Conservation (phyloP, 2,113 vertebrate genomes). For the Trachemys scripta region DNA sequence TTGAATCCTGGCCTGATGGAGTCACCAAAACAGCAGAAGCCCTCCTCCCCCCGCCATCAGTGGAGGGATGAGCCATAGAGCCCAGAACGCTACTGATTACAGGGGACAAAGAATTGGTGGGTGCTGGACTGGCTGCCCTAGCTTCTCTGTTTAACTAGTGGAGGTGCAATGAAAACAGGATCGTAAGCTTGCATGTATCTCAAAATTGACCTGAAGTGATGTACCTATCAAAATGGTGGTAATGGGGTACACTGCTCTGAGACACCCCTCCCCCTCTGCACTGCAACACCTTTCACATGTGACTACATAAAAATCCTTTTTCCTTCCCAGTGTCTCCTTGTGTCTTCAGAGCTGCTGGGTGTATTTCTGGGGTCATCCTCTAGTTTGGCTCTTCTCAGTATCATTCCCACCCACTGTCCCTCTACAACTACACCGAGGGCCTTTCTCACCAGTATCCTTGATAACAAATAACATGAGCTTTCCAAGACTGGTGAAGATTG, state of each 20-base stretch:
- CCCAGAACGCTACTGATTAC: neutral
- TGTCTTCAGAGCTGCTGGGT: neutral
- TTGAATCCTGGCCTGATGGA: neutral
- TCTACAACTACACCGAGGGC: neutral
- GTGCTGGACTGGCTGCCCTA: neutral
- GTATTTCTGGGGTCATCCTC: too few species aligned
- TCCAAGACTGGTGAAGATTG: neutral
- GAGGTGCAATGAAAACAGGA: neutral
- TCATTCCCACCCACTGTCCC: too few species aligned
- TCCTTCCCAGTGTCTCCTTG: neutral
- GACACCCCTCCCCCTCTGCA: too few species aligned
- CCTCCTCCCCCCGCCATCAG: neutral
- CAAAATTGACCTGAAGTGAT: too few species aligned
- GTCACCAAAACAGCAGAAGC: neutral
- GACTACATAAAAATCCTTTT: too few species aligned
- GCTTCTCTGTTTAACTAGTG: neutral
- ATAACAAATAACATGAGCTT: neutral
- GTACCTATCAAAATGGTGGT: too few species aligned
- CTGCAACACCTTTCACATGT: too few species aligned
- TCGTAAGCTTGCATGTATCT: neutral
- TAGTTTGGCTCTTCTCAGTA: too few species aligned
- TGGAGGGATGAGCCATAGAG: too few species aligned
- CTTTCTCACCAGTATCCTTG: neutral
- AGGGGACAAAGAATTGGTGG: neutral
- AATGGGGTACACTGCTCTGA: too few species aligned